Evolutionary conservation across 2,113 vertebrate species (phyloP).

Genomic region (Condylura cristata): DNA sequence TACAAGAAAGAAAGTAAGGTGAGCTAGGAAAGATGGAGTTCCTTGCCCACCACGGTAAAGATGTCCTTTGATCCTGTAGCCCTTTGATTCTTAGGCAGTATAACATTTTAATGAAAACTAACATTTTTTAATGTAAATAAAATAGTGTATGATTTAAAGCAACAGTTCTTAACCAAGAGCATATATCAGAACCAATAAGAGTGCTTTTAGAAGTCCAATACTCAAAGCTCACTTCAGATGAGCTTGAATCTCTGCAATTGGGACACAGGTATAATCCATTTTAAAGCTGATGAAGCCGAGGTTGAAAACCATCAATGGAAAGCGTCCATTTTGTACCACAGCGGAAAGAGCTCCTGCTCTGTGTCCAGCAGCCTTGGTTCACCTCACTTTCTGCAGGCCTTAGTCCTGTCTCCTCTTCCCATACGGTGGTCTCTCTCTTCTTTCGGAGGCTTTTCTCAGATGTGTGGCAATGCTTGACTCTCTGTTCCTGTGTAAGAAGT

Average conservation of each 20-base stretch:
- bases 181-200: background rate
- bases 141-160: background rate
- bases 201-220: background rate
- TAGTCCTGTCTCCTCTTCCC: background rate
- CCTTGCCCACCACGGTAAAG: too few species aligned
- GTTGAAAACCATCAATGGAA: background rate
- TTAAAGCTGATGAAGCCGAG: background rate
- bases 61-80: background rate
- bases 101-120: slow-evolving; percentile 4
- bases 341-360: background rate
- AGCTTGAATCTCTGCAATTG: background rate
- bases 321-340: background rate
- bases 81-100: background rate
- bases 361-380: too few species aligned
- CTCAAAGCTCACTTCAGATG: background rate
- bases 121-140: background rate
- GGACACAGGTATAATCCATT: background rate
- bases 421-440: background rate
- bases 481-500: background rate
- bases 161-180: background rate
- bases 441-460: background rate
- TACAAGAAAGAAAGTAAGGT: too few species aligned
- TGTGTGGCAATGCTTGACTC: background rate
- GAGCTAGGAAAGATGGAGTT: background rate
- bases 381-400: background rate